phyloP scores from a whole-genome alignment of 1,140 invertebrate species.

The Brachionus rotundiformis region DNA sequence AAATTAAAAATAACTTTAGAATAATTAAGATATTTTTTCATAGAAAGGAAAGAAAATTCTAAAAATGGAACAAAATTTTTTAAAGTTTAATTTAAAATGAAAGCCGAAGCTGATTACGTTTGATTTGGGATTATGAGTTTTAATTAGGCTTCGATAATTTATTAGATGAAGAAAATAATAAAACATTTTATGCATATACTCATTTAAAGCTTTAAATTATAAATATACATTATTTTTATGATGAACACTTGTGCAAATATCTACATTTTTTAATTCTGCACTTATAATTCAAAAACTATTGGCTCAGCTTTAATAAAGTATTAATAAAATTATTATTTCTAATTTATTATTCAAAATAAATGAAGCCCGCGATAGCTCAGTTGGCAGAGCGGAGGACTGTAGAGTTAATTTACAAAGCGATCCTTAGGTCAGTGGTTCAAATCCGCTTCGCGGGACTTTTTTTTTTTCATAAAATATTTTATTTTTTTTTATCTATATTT shows the following conservation, averaged over 20 bases:
- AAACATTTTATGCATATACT: neutral
- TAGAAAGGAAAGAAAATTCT: conserved; percentile 10
- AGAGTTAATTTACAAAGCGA: conserved; percentile 50
- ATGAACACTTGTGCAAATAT: neutral
- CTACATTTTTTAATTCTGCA: neutral
- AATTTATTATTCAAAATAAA: no score
- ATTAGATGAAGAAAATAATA: neutral
- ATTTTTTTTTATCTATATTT: no score
- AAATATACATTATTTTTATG: neutral
- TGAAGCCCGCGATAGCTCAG: conserved; percentile 51
- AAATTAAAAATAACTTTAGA: neutral
- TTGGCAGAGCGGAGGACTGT: conserved; percentile 53
- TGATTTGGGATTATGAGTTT: neutral
- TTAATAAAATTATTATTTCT: neutral
- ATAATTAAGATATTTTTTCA: neutral
- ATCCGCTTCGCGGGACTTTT: conserved; percentile 52
- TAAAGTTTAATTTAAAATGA: neutral
- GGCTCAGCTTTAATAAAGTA: neutral
- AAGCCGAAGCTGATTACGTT: neutral
- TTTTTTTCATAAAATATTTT: conserved; percentile 12
- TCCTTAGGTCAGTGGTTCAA: conserved; percentile 53
- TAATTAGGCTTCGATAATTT: neutral
- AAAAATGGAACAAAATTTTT: neutral
- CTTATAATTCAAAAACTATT: neutral
- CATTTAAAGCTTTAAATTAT: neutral